phyloP scores from a whole-genome alignment of 2,113 vertebrate genomes.

The Dicaeum eximium region DNA sequence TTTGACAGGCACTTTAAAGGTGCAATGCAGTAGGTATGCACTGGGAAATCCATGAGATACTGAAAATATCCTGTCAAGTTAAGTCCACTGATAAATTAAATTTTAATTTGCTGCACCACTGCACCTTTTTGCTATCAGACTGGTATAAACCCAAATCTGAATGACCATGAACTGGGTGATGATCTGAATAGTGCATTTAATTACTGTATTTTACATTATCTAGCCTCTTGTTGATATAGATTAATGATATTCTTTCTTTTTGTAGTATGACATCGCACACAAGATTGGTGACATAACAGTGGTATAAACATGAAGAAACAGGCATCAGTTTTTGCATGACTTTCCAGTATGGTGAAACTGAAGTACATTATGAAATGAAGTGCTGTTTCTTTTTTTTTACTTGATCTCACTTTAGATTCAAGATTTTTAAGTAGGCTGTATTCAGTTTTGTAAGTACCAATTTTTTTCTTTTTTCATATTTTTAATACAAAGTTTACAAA shows the following conservation, averaged over 20 bases:
- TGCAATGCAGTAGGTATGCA: not conserved
- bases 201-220: not conserved
- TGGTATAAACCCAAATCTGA: not conserved
- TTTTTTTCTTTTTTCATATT: slow-evolving; percentile 61
- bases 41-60: not conserved
- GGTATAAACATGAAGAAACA: slow-evolving; percentile 72
- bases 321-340: slow-evolving; percentile 51
- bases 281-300: slow-evolving; percentile 74
- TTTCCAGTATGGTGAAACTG: slow-evolving; percentile 65
- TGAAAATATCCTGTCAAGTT: not conserved
- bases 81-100: not conserved
- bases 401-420: slow-evolving; percentile 51
- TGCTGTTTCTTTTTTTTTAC: not conserved
- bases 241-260: slow-evolving; percentile 69
- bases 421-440: slow-evolving; percentile 48
- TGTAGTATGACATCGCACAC: slow-evolving; percentile 69
- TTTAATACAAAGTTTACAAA: slow-evolving; percentile 63
- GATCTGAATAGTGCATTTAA: not conserved
- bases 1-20: not conserved
- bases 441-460: slow-evolving; percentile 63
- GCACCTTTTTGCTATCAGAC: not conserved
- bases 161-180: not conserved
- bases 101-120: not conserved
- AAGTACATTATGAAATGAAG: slow-evolving; percentile 63
- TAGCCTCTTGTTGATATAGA: not conserved